Percentiles rank a stretch among this genome's conserved stretches.
Evolutionary conservation across 2,888 invertebrate genomes (phyloP).

Genomic region (Dryomyza anilis): DNA sequence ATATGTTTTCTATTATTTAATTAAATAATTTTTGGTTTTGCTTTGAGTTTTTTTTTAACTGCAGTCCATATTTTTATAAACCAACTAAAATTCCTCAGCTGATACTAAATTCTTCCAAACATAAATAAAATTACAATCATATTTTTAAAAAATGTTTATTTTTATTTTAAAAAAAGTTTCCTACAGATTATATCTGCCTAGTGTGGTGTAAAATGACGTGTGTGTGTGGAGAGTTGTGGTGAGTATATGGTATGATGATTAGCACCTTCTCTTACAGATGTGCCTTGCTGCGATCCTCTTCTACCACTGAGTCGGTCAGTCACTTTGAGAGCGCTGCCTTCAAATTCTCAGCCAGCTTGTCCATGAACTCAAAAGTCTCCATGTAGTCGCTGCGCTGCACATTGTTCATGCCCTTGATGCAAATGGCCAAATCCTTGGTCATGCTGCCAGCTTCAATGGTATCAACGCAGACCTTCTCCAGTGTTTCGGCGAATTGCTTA

Average conservation of each 20-base stretch:
- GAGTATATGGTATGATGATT: neutral
- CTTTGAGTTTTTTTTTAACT: too few relatives aligned
- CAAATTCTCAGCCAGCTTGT: constrained; percentile 91
- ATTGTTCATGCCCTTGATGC: constrained; percentile 90
- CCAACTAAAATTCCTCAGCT: too few relatives aligned
- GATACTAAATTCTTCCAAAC: too few relatives aligned
- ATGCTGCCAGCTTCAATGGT: constrained; percentile 94
- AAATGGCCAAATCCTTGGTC: constrained; percentile 99
- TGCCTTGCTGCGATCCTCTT: constrained; percentile 2
- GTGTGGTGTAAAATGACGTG: neutral
- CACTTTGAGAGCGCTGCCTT: constrained; percentile 52
- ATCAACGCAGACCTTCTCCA: constrained; percentile 90
- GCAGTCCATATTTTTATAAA: too few relatives aligned
- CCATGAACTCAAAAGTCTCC: constrained; percentile 96
- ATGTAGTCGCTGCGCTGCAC: constrained; percentile 78
- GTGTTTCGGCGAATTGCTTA: constrained; percentile 78
- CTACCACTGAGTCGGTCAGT: constrained; percentile 34
- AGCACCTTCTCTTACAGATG: constrained; percentile 19
- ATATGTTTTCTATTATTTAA: too few relatives aligned
- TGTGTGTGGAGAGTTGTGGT: neutral
- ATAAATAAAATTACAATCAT: neutral
- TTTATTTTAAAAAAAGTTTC: neutral
- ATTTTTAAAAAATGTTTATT: neutral
- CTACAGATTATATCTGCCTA: neutral
- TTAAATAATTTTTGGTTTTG: too few relatives aligned